A percentile compares a stretch with the other conserved stretches of the same genome.
Conservation (phyloP, 1,140 invertebrate genomes). For the Holcopasites calliopsidis region DNA sequence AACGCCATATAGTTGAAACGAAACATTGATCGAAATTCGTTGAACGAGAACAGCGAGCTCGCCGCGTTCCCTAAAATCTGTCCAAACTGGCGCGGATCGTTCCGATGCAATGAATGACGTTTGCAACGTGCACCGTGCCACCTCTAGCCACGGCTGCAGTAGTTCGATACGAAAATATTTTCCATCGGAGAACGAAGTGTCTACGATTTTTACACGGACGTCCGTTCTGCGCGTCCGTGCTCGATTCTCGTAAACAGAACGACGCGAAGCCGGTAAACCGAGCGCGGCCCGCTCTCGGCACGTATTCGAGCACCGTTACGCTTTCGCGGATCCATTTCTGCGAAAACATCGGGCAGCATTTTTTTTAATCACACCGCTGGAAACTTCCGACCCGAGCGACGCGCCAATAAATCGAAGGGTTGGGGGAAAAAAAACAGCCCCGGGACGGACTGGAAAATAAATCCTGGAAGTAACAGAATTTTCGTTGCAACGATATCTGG, state of each 20-base stretch:
- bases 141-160: not conserved
- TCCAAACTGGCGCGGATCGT: not conserved
- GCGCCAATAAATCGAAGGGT: slow-evolving; percentile 11
- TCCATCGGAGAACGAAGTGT: not conserved
- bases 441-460: too few relatives aligned
- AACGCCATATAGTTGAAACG: too few relatives aligned
- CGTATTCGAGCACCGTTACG: slow-evolving; percentile 13
- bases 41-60: not conserved
- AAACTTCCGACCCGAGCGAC: not conserved
- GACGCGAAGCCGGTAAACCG: slow-evolving; percentile 21
- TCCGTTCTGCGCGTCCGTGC: not conserved
- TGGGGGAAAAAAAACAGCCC: too few relatives aligned
- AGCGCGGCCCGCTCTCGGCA: slow-evolving; percentile 1
- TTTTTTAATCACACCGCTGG: not conserved
- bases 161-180: slow-evolving; percentile 13
- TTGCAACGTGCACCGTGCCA: not conserved
- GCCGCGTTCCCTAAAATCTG: not conserved
- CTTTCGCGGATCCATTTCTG: slow-evolving; percentile 1
- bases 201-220: not conserved
- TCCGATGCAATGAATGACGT: not conserved
- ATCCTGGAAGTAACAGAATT: not conserved
- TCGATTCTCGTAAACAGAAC: slow-evolving; percentile 23
- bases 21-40: not conserved
- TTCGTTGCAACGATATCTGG: not conserved
- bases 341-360: slow-evolving; percentile 1